phyloP scores from a whole-genome alignment of 1,140 invertebrate genomes.

The Dryas iulia region DNA sequence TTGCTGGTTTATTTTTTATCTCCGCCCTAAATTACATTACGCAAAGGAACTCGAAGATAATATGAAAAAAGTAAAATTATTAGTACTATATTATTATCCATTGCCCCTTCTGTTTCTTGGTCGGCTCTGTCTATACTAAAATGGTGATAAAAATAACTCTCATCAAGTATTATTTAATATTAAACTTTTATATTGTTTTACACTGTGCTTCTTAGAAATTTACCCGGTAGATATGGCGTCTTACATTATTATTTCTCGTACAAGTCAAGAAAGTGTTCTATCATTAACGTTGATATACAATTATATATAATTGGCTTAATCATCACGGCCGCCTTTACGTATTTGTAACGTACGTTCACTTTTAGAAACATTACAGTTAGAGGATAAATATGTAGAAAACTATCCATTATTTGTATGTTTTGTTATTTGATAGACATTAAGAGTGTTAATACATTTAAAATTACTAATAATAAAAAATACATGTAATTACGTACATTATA shows the following conservation, averaged over 20 bases:
- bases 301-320: constrained; percentile 49
- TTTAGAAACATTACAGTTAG: constrained; percentile 21
- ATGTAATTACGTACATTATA: no score
- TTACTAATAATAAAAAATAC: no score
- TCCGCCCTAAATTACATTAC: constrained; percentile 17
- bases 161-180: background rate
- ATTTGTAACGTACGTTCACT: constrained; percentile 25
- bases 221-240: background rate
- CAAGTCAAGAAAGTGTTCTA: constrained; percentile 39
- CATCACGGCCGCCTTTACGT: constrained; percentile 30
- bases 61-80: constrained; percentile 15
- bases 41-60: constrained; percentile 7
- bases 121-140: background rate
- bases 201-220: background rate
- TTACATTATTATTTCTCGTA: constrained; percentile 15
- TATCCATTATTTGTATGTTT: no score
- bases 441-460: no score
- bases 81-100: constrained; percentile 11
- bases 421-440: no score
- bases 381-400: background rate
- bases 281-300: constrained; percentile 42
- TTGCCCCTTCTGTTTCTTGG: background rate
- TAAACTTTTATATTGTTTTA: background rate
- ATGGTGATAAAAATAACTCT: background rate
- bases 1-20: constrained; percentile 16